phyloP scores from a whole-genome alignment of 2,113 vertebrate genomes.

The Tragelaphus imberbis region DNA sequence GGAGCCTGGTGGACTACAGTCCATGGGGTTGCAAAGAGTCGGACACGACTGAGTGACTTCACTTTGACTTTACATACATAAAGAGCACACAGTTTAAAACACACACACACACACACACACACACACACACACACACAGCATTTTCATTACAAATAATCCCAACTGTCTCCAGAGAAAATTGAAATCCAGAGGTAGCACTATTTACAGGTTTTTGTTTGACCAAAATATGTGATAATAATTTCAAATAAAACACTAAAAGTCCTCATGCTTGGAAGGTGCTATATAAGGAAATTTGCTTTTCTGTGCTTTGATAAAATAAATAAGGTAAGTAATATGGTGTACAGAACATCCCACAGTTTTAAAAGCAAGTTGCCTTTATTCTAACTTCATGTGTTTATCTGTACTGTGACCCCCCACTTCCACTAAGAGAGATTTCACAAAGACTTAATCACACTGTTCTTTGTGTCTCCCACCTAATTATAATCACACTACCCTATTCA shows the following conservation, averaged over 20 bases:
- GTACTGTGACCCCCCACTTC: not conserved
- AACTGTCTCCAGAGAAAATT: not conserved
- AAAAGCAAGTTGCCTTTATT: not conserved
- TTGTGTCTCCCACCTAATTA: slow-evolving; percentile 50
- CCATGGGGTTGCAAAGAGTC: not conserved
- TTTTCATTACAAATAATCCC: not conserved
- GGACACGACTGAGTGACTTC: not conserved
- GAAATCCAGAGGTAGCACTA: not conserved
- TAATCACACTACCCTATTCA: slow-evolving; percentile 17
- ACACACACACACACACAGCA: not conserved
- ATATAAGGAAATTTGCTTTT: not conserved
- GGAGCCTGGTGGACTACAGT: not conserved
- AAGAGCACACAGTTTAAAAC: not conserved
- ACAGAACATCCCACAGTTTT: not conserved
- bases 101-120: not conserved
- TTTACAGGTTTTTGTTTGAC: not conserved
- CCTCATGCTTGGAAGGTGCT: not conserved
- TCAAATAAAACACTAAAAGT: not conserved
- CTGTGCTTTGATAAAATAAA: not conserved
- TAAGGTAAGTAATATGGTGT: not conserved
- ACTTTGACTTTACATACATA: not conserved
- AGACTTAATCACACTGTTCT: not conserved
- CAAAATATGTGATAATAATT: not conserved
- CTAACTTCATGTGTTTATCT: not conserved
- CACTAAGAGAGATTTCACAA: not conserved